Evolutionary conservation across 2,113 vertebrate genomes (phyloP).

Genomic region (Aythya baeri): DNA sequence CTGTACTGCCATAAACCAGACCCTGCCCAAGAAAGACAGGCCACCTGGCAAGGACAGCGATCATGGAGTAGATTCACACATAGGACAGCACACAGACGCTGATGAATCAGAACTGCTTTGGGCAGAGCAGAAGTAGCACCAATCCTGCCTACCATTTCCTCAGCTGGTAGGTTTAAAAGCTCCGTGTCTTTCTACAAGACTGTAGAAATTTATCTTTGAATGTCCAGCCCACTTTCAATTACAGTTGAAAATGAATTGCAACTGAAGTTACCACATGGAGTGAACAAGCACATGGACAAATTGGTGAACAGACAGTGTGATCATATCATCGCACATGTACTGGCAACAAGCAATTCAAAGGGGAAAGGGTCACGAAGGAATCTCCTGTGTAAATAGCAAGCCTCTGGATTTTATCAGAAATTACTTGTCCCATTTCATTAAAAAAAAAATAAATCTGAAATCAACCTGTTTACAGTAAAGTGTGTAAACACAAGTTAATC

Average conservation of each 20-base stretch:
- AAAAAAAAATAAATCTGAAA: not conserved
- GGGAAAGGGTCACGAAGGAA: not conserved
- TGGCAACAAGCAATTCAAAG: not conserved
- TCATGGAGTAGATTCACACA: rapidly evolving
- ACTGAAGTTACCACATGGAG: not conserved
- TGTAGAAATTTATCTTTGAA: not conserved
- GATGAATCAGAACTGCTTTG: not conserved
- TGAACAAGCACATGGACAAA: not conserved
- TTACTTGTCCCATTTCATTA: not conserved
- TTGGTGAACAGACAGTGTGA: not conserved
- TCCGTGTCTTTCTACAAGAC: not conserved
- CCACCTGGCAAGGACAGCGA: not conserved
- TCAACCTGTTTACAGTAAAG: not conserved
- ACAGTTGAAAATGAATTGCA: not conserved
- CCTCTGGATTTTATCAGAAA: not conserved
- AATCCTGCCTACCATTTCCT: not conserved
- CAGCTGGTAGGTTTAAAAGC: not conserved
- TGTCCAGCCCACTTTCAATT: not conserved
- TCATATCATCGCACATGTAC: rapidly evolving
- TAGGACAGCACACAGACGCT: rapidly evolving
- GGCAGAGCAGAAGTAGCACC: not conserved
- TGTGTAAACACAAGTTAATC: not conserved
- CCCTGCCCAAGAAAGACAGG: not conserved
- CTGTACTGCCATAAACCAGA: not conserved
- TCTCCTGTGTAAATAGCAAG: not conserved